A percentile compares a stretch with the other conserved stretches of the same genome.
Conservation (phyloP, 2,113 vertebrate species). For the Pollachius pollachius region DNA sequence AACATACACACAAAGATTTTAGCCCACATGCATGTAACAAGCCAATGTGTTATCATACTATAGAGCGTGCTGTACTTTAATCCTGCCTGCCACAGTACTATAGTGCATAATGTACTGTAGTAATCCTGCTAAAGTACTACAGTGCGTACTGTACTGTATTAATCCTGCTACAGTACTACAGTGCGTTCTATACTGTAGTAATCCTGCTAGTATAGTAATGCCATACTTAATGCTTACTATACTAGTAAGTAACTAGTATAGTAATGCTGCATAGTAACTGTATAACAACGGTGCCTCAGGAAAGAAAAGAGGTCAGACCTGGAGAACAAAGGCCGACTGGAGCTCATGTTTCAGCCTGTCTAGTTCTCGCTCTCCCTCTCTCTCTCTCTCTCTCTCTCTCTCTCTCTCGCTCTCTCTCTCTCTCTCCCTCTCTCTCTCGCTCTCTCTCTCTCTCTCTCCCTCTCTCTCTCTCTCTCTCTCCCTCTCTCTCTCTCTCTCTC, state of each 20-base stretch:
- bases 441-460: too few species aligned
- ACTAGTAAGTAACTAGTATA: too few species aligned
- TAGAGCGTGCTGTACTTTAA: neutral
- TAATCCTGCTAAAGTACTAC: neutral
- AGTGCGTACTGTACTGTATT: neutral
- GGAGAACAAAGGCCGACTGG: conserved; percentile 54
- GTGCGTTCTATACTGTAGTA: neutral
- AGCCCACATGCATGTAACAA: too few species aligned
- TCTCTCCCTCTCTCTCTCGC: too few species aligned
- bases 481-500: too few species aligned
- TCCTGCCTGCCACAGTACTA: neutral
- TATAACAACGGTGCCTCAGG: conserved; percentile 45
- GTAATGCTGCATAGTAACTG: conserved; percentile 29
- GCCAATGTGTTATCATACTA: too few species aligned
- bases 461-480: too few species aligned
- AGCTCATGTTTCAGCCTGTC: conserved; percentile 68
- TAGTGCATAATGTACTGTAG: neutral
- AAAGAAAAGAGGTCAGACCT: conserved; percentile 59
- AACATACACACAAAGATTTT: conserved; percentile 7
- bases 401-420: too few species aligned
- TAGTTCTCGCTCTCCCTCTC: conserved; percentile 9
- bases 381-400: too few species aligned
- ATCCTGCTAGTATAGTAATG: neutral
- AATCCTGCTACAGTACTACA: neutral
- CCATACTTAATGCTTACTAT: neutral